Conservation (phyloP, 2,797 vertebrate species). For the Harpagifer antarcticus region DNA sequence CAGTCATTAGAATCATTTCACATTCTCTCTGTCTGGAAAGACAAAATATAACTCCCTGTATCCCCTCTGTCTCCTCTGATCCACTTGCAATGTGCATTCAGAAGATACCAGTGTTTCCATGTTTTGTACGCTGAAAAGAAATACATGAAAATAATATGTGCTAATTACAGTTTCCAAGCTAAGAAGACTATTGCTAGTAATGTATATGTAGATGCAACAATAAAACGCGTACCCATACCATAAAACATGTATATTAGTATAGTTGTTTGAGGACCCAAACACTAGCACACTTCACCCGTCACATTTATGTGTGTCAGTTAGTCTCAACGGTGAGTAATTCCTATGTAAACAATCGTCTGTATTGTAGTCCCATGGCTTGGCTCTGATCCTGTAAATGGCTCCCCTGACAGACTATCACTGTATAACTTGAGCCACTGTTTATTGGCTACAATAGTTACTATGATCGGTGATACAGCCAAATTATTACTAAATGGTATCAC, state of each 20-base stretch:
- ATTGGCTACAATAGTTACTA: constrained; percentile 50
- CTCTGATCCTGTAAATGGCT: constrained; percentile 62
- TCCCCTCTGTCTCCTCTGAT: constrained; percentile 45
- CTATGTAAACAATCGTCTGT: constrained; percentile 47
- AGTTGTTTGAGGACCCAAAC: constrained; percentile 4
- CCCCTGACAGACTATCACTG: constrained; percentile 49
- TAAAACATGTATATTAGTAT: neutral
- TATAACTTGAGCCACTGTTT: constrained; percentile 44
- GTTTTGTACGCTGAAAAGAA: constrained; percentile 67
- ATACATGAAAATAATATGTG: constrained; percentile 39
- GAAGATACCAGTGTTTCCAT: constrained; percentile 56
- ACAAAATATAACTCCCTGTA: constrained; percentile 27
- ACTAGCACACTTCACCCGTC: neutral
- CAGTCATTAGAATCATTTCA: constrained; percentile 73
- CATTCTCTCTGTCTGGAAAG: constrained; percentile 39
- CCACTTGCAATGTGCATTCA: constrained; percentile 58
- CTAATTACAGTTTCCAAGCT: constrained; percentile 43
- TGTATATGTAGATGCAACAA: constrained; percentile 57
- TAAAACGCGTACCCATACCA: constrained; percentile 30
- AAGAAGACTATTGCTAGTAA: constrained; percentile 37
- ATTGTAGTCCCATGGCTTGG: constrained; percentile 42
- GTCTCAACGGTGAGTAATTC: constrained; percentile 33
- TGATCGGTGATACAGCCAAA: constrained; percentile 45
- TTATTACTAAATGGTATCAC: constrained; percentile 48
- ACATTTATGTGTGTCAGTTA: constrained; percentile 26